A percentile compares a stretch with the other conserved stretches of the same genome.
Conservation (phyloP, 2,888 invertebrate genomes). For the Netelia inedita region DNA sequence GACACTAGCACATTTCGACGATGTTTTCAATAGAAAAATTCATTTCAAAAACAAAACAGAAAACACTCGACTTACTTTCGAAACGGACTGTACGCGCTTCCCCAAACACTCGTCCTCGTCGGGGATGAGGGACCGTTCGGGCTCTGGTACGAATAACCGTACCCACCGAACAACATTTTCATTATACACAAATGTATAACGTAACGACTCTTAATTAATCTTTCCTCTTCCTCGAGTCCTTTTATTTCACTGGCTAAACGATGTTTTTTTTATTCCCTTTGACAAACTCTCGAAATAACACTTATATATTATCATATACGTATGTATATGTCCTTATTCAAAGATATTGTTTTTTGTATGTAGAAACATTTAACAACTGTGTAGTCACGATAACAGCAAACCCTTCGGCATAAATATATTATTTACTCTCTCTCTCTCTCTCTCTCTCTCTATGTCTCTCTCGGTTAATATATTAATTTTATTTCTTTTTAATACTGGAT, state of each 20-base stretch:
- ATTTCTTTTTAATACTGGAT: conserved; percentile 68
- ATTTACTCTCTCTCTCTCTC: conserved; percentile 20
- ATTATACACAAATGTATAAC: conserved; percentile 32
- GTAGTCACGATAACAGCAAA: conserved; percentile 53
- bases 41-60: no score
- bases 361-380: conserved; percentile 60
- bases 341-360: conserved; percentile 15
- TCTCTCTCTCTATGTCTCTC: conserved; percentile 22
- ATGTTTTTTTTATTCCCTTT: neutral
- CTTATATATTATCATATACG: neutral
- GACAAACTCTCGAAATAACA: neutral
- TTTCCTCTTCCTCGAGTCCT: neutral
- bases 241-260: neutral
- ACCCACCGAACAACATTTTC: conserved; percentile 81
- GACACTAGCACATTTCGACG: neutral
- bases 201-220: neutral
- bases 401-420: conserved; percentile 60
- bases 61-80: conserved; percentile 79
- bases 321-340: neutral
- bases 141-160: conserved; percentile 78
- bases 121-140: conserved; percentile 79
- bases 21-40: no score
- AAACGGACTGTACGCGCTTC: conserved; percentile 81
- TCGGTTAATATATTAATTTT: conserved; percentile 30
- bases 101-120: conserved; percentile 79